Evolutionary conservation across 1,140 invertebrate species (phyloP), one percentile per base, ranked within the genome.

Genomic region (Sinonovacula constricta): DNA sequence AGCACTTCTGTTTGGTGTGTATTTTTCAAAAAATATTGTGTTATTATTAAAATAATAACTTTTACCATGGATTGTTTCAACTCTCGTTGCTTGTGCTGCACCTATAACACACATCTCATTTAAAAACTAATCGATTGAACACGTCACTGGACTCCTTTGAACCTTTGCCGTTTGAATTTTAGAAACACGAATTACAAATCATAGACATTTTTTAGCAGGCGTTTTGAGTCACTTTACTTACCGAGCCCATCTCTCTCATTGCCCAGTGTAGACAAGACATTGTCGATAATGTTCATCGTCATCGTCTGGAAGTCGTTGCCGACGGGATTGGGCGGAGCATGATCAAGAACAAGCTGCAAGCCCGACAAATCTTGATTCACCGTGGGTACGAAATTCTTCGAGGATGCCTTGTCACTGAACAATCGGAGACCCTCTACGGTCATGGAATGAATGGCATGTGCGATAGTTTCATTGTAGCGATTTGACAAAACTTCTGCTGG

Each of bases 391-490:
- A 60, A 72, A 53, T 88, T 88, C 1, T 79, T 70, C 3, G 65
- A 69, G 4, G 81, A 72, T 3, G 87, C 85, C 28, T 69, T n/a
- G 1, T 76, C 60, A 54, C 83, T 78, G 67, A 88, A 88, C 33
- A 86, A 24, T 69, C 62, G 77, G 59, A 88, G 77, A 0, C 82
- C 87, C 34, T 84, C 72, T 14, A 87, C 81, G 2, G 85, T 86
- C 82, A 88, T 81, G 0, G 87, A 86, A 76, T 88, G 87, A 22
- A 88, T 82, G 24, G 87, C 84, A 59, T 88, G 87, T 5, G 87
- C 87, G 5, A 88, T 84, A 0, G 87, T 87, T 60, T 88, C 87
- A 34, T 88, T 88, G 45, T 83, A 87, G 7, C 77, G 82, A 2
- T 30, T 3, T 2, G 87, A 81, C 14, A 88, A 18, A 33, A 83